Conservation (phyloP, 2,797 vertebrate genomes). For the Nannoperca australis region DNA sequence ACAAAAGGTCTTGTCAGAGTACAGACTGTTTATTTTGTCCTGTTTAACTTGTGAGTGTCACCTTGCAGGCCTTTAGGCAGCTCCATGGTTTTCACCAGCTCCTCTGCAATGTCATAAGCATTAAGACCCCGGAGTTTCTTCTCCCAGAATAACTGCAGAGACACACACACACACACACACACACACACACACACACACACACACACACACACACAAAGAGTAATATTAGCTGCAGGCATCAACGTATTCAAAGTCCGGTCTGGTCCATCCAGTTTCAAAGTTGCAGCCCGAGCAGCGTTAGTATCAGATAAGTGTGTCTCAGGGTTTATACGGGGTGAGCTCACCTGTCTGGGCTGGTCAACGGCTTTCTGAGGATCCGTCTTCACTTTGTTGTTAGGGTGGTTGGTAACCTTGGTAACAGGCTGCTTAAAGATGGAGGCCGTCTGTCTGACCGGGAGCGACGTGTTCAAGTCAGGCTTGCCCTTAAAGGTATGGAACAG, state of each 20-base stretch:
- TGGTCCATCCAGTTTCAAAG: constrained; percentile 11
- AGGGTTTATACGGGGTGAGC: background rate
- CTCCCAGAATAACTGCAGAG: constrained; percentile 97
- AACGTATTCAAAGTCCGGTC: constrained; percentile 3
- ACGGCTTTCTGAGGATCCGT: constrained; percentile 98
- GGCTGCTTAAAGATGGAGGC: constrained; percentile 99
- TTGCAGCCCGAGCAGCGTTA: background rate
- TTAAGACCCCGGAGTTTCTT: constrained; percentile 97
- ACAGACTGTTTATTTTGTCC: background rate
- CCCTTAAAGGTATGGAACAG: constrained; percentile 81
- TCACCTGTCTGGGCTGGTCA: constrained; percentile 97
- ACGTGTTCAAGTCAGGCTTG: constrained; percentile 97
- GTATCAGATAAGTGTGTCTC: constrained; percentile 5
- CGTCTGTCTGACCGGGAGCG: constrained; percentile 96
- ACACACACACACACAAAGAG: too few species aligned
- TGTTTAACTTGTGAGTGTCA: constrained; percentile 59
- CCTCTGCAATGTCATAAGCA: constrained; percentile 97
- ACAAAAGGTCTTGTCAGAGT: background rate
- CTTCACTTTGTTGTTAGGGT: constrained; percentile 99
- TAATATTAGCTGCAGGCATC: constrained; percentile 1
- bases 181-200: too few species aligned
- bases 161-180: too few species aligned
- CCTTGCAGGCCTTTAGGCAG: constrained; percentile 98
- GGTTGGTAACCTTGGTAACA: constrained; percentile 98
- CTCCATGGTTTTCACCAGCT: constrained; percentile 98